Conservation (phyloP, 2,888 invertebrate species). For the Athalia circularis region DNA sequence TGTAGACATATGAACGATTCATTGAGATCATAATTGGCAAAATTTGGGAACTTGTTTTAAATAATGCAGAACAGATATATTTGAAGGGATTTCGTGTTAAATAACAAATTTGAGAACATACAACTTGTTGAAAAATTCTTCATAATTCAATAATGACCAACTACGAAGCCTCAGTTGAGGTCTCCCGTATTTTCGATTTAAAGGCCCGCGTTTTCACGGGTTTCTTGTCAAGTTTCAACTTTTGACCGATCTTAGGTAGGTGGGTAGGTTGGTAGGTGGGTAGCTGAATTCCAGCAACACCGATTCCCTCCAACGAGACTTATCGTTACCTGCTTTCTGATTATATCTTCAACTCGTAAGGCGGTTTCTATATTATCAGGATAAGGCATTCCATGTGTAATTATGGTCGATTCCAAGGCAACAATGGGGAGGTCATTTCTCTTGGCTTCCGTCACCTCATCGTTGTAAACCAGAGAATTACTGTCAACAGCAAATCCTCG, state of each 20-base stretch:
- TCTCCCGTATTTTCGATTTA: too few species aligned
- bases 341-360: constrained; percentile 84
- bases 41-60: too few species aligned
- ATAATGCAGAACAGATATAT: too few species aligned
- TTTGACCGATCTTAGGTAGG: background rate
- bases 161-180: too few species aligned
- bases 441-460: constrained; percentile 82
- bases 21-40: too few species aligned
- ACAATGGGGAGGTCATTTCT: constrained; percentile 84
- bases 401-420: constrained; percentile 97
- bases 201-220: too few species aligned
- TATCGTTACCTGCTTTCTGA: constrained; percentile 79
- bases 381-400: constrained; percentile 98
- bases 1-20: constrained; percentile 34
- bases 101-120: too few species aligned
- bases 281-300: background rate
- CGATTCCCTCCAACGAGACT: background rate
- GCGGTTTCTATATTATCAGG: constrained; percentile 94
- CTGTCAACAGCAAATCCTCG: background rate
- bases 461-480: constrained; percentile 59
- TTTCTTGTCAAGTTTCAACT: background rate
- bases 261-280: background rate
- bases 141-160: too few species aligned
- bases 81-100: too few species aligned
- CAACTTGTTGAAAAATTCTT: too few species aligned